A percentile compares a stretch with the other conserved stretches of the same genome.
These are phyloP conservation scores for Xyrauchen texanus DNA, from an alignment of 2,113 vertebrate species.

Conservation along the genomic window DNA sequence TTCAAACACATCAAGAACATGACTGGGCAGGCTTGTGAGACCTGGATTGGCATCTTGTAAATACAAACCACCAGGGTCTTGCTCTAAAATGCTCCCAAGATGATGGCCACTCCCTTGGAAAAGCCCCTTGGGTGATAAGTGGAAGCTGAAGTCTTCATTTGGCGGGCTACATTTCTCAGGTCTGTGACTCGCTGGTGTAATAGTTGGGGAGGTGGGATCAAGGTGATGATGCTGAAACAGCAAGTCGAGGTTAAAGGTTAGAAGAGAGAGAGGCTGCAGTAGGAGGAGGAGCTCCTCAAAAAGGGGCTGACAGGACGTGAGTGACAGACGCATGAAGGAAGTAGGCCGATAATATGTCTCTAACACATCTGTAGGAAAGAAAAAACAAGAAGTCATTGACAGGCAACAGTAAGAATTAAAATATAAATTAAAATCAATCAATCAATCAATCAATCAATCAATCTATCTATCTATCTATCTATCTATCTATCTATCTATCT, in stretches of 20 bases:
- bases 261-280: conserved; percentile 91
- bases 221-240: conserved; percentile 91
- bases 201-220: conserved; percentile 65
- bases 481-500: too few relatives aligned
- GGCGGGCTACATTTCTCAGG: conserved; percentile 59
- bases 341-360: conserved; percentile 86
- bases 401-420: background rate
- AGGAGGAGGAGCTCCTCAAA: conserved; percentile 93
- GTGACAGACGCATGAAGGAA: conserved; percentile 86
- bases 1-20: conserved; percentile 21
- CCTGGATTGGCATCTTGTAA: conserved; percentile 41
- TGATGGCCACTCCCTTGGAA: conserved; percentile 43
- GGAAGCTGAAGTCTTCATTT: conserved; percentile 54
- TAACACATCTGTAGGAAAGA: conserved; percentile 81
- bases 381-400: background rate
- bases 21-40: conserved; percentile 26
- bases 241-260: conserved; percentile 93
- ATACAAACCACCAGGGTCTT: conserved; percentile 55
- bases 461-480: too few relatives aligned
- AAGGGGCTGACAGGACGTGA: conserved; percentile 80
- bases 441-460: too few relatives aligned
- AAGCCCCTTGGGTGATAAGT: conserved; percentile 44
- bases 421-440: too few relatives aligned
- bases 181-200: conserved; percentile 57
- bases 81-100: conserved; percentile 66